Conservation (phyloP, 1,140 invertebrate genomes). For the Drosophila nikananu region DNA sequence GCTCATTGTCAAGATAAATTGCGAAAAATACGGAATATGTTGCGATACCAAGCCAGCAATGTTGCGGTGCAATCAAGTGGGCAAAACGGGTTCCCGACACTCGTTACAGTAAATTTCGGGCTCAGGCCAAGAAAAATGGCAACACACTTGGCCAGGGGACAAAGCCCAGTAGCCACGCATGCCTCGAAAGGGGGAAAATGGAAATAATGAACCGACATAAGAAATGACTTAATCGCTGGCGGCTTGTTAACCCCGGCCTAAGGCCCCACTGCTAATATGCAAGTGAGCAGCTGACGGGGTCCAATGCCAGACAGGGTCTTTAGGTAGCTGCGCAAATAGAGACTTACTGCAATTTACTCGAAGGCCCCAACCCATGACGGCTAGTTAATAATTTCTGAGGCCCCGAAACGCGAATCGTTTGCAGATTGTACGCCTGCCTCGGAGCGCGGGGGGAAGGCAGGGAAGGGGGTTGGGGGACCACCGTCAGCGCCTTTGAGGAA, state of each 20-base stretch:
- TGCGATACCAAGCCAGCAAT: slow-evolving; percentile 42
- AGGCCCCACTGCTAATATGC: slow-evolving; percentile 22
- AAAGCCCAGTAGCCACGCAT: slow-evolving; percentile 52
- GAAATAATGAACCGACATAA: slow-evolving; percentile 78
- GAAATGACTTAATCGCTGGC: slow-evolving; percentile 82
- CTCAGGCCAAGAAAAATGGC: slow-evolving; percentile 70
- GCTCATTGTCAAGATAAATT: slow-evolving; percentile 74
- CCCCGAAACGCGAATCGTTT: slow-evolving; percentile 62
- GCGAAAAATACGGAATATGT: slow-evolving; percentile 49
- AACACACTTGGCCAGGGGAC: slow-evolving; percentile 22
- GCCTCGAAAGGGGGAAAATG: slow-evolving; percentile 18
- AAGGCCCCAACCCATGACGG: slow-evolving; percentile 64
- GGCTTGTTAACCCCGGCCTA: slow-evolving; percentile 74
- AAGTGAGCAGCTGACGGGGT: slow-evolving; percentile 12
- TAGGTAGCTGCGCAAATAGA: slow-evolving; percentile 83
- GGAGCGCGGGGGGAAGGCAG: background rate
- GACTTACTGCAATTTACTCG: slow-evolving; percentile 80
- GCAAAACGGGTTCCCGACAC: slow-evolving; percentile 54
- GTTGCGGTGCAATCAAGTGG: slow-evolving; percentile 51
- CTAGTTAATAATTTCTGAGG: slow-evolving; percentile 75
- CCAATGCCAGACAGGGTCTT: slow-evolving; percentile 33
- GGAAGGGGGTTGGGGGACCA: slow-evolving; percentile 45
- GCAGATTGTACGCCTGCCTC: slow-evolving; percentile 61
- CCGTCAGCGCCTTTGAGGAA: slow-evolving; percentile 84
- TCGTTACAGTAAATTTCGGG: slow-evolving; percentile 69